Evolutionary conservation across 92 coral and sea anemone species (phyloP).

Genomic region (Epizoanthus ramosus): DNA sequence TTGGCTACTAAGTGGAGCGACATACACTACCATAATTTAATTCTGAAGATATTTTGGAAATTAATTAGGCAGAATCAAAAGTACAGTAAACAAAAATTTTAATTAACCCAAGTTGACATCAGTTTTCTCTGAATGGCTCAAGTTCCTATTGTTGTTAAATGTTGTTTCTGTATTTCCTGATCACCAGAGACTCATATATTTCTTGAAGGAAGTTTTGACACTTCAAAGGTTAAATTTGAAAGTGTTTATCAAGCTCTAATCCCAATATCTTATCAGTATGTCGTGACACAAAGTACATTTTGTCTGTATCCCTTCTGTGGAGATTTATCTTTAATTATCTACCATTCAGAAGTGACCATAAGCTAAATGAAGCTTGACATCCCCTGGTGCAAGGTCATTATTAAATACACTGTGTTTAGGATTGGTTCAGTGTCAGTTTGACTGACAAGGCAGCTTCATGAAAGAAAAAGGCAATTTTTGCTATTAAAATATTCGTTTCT

Average conservation of each 20-base stretch:
- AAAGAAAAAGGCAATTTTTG: neutral
- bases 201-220: slow-evolving; percentile 14
- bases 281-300: slow-evolving; percentile 10
- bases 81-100: slow-evolving; percentile 7
- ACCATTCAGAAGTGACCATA: neutral
- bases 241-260: slow-evolving; percentile 24
- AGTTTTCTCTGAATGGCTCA: slow-evolving; percentile 3
- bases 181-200: neutral
- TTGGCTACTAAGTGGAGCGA: neutral
- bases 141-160: neutral
- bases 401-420: neutral
- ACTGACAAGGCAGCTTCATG: slow-evolving; percentile 15
- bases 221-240: slow-evolving; percentile 13
- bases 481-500: neutral
- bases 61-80: neutral
- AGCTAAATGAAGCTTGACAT: slow-evolving; percentile 22
- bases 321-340: slow-evolving; percentile 1
- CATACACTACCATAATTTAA: neutral
- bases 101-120: neutral
- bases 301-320: neutral
- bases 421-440: slow-evolving; percentile 13
- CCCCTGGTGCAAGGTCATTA: neutral
- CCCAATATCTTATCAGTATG: slow-evolving; percentile 27
- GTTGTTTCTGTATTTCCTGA: neutral
- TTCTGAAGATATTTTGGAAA: neutral